Percentiles rank a stretch among this genome's conserved stretches.
Conservation (phyloP, 2,113 vertebrate species). For the Turdus rufiventris region DNA sequence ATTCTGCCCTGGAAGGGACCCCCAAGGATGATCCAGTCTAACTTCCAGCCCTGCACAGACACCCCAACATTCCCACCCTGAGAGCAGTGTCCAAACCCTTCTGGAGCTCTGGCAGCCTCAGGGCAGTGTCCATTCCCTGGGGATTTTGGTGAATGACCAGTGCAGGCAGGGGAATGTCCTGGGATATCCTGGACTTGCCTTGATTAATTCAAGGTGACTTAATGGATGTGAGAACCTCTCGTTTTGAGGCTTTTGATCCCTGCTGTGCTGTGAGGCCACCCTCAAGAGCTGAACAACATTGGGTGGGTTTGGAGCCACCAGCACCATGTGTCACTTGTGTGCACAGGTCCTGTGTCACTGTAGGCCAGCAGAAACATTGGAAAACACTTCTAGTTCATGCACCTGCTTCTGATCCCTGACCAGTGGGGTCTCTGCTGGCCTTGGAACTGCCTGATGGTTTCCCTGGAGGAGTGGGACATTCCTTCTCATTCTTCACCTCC, state of each 20-base stretch:
- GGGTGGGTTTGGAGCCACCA: not conserved
- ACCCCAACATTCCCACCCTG: not conserved
- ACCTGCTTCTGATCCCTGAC: not conserved
- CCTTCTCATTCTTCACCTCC: not conserved
- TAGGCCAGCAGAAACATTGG: not conserved
- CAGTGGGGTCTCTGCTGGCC: fast-evolving
- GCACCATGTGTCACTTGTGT: not conserved
- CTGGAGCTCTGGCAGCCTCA: not conserved
- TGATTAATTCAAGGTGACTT: not conserved
- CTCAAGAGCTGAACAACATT: fast-evolving
- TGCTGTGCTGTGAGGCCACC: not conserved
- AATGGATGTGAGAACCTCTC: not conserved
- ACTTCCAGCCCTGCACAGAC: not conserved
- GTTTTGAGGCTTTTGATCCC: not conserved
- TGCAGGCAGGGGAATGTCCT: not conserved
- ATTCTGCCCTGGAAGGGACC: too few relatives aligned
- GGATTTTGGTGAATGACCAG: not conserved
- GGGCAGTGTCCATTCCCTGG: not conserved
- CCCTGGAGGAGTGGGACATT: not conserved
- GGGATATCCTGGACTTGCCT: not conserved
- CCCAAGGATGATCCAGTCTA: not conserved
- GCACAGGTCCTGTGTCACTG: not conserved
- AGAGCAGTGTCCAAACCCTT: fast-evolving
- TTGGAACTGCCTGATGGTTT: fast-evolving
- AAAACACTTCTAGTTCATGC: not conserved